These are phyloP conservation scores for Pao palembangensis DNA, from an alignment of 2,113 vertebrate genomes.

Conservation along the genomic window DNA sequence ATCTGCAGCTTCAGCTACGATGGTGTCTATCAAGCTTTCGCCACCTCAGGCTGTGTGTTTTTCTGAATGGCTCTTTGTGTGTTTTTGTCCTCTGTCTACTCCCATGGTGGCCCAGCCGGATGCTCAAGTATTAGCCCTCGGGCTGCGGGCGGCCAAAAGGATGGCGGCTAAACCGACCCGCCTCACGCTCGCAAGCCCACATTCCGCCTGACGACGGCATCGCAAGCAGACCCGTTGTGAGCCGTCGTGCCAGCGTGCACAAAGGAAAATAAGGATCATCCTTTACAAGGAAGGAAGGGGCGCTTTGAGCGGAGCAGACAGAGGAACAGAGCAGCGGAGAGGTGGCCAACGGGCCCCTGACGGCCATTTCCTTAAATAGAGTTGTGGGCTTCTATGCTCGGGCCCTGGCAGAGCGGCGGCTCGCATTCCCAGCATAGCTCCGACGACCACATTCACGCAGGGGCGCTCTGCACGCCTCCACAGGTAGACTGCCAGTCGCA, in stretches of 20 bases:
- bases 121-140: slow-evolving; percentile 7
- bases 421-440: slow-evolving; percentile 72
- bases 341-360: slow-evolving; percentile 43
- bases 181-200: background rate
- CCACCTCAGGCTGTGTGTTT: slow-evolving; percentile 15
- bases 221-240: no score
- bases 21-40: no score
- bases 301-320: slow-evolving; percentile 17
- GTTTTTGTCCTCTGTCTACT: slow-evolving; percentile 17
- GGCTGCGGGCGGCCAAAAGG: slow-evolving; percentile 5
- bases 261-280: slow-evolving; percentile 62
- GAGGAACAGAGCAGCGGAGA: slow-evolving; percentile 33
- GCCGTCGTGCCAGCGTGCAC: no score
- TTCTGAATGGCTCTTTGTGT: slow-evolving; percentile 35
- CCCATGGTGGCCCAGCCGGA: slow-evolving; percentile 11
- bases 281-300: slow-evolving; percentile 39
- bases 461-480: slow-evolving; percentile 34
- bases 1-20: no score
- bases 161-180: slow-evolving; percentile 9
- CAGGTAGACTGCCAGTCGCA: slow-evolving; percentile 56
- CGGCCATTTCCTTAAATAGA: slow-evolving; percentile 77
- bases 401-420: slow-evolving; percentile 58
- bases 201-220: slow-evolving; percentile 5
- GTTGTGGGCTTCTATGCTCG: slow-evolving; percentile 61
- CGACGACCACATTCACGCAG: slow-evolving; percentile 56